A percentile compares a stretch with the other conserved stretches of the same genome.
These are phyloP conservation scores for Spodoptera littoralis DNA, from an alignment of 2,888 invertebrate species.

Conservation along the genomic window DNA sequence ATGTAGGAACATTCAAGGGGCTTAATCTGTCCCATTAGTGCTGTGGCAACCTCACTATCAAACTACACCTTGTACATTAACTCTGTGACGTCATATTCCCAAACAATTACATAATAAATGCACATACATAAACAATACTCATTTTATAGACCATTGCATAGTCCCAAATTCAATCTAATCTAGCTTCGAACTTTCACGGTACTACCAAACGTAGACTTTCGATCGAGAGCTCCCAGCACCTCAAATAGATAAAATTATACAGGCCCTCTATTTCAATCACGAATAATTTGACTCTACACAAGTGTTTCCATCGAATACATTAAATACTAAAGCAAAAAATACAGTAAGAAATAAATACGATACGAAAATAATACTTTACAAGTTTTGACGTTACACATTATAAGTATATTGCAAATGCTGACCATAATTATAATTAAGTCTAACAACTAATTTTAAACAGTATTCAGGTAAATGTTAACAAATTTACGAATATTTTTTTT, in stretches of 20 bases:
- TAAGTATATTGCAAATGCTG: slow-evolving; percentile 24
- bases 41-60: slow-evolving; percentile 8
- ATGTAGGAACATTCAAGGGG: too few species aligned
- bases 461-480: slow-evolving; percentile 43
- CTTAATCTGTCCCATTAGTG: slow-evolving; percentile 6
- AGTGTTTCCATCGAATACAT: slow-evolving; percentile 20
- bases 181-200: slow-evolving; percentile 30
- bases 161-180: slow-evolving; percentile 40
- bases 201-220: slow-evolving; percentile 21
- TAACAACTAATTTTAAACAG: slow-evolving; percentile 38
- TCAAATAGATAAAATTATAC: slow-evolving; percentile 35
- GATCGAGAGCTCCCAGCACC: slow-evolving; percentile 40
- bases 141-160: slow-evolving; percentile 51
- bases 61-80: slow-evolving; percentile 12
- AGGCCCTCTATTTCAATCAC: slow-evolving; percentile 30
- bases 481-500: slow-evolving; percentile 38
- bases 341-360: slow-evolving; percentile 30
- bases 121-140: slow-evolving; percentile 38
- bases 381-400: slow-evolving; percentile 7
- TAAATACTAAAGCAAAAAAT: slow-evolving; percentile 37
- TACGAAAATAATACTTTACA: slow-evolving; percentile 49
- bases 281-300: slow-evolving; percentile 19
- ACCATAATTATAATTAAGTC: slow-evolving; percentile 21
- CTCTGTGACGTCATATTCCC: slow-evolving; percentile 14
- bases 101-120: slow-evolving; percentile 46